Base-by-base conservation (phyloP, 2,888 invertebrate genomes). In the Eupithecia subfuscata region DNA sequence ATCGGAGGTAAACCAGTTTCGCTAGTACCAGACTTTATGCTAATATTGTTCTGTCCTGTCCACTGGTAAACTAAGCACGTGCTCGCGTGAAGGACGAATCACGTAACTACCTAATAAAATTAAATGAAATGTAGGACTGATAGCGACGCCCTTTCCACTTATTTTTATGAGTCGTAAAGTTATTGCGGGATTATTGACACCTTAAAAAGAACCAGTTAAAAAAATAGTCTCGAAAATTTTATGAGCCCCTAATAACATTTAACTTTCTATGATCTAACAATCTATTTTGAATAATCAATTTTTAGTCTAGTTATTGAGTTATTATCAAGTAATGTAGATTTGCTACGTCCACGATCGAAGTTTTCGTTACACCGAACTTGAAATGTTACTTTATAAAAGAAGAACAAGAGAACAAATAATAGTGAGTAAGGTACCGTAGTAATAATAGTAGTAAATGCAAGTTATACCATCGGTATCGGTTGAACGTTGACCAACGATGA, bases 401-500 rank as follows among this genome's bases (percentile, higher is more conserved):
- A 52, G 52, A 56, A 8, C 52, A 56, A 18, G 18, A 30, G 30
- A 30, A 48, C 3, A 48, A 48, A 48, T 18, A 18, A 48, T 48
- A 18, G 5, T 18, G 0, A 48, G 18, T 48, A 48, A 43, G 30
- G 30, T 30, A 30, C 30, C 30, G 30, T 30, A 14, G 6, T 48
- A 48, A 6, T 4, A 48, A 48, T 48, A 48, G 16, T 48, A 48
- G 48, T 8, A 18, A 1, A 5, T 48, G 4, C 25, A 60, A 60
- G 60, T 60, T 60, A 12, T 60, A 22, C 25, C 12, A 14, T 60
- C 60, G 60, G 74, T 74, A 72, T 74, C 72, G 71, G 71, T 75
- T 73, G 64, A 72, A 69, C 78, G 80, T 79, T 88, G 85, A 84
- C 87, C 85, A 86, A 80, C 81, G 83, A 79, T 88, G 84, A 88